Percentiles rank a stretch among this genome's conserved stretches.
Conservation (phyloP, 2,113 vertebrate species). For the Cettia cetti region DNA sequence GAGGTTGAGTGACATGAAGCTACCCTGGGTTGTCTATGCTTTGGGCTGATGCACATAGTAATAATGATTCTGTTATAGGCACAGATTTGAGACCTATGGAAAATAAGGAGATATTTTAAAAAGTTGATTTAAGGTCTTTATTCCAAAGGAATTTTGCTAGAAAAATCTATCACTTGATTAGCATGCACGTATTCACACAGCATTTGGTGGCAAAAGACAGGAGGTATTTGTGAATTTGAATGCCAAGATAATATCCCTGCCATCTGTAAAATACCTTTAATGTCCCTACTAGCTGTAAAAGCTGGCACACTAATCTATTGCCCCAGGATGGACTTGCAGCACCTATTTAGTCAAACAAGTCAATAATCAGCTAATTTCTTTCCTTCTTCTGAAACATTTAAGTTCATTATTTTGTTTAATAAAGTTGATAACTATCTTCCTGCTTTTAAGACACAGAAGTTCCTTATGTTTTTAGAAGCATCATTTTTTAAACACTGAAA, state of each 20-base stretch:
- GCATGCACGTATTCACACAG: neutral
- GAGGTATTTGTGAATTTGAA: neutral
- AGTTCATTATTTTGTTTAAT: neutral
- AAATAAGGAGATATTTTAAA: neutral
- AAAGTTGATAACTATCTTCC: neutral
- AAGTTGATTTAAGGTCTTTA: neutral
- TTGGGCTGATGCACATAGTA: neutral
- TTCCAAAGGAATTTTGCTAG: neutral
- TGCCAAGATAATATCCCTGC: neutral
- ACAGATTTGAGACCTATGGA: neutral
- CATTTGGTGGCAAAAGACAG: neutral
- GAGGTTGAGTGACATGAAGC: neutral
- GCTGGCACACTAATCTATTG: too few species aligned
- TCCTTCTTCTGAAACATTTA: neutral
- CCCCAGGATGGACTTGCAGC: neutral
- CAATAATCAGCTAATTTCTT: neutral
- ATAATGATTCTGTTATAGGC: neutral
- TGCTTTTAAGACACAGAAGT: neutral
- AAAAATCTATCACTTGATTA: neutral
- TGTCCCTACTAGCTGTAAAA: neutral
- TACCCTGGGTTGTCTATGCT: neutral
- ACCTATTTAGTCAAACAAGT: neutral
- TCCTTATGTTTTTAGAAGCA: neutral
- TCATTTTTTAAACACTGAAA: neutral
- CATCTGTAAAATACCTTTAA: neutral